Conservation (phyloP, 2,113 vertebrate species). For the Monopterus albus region DNA sequence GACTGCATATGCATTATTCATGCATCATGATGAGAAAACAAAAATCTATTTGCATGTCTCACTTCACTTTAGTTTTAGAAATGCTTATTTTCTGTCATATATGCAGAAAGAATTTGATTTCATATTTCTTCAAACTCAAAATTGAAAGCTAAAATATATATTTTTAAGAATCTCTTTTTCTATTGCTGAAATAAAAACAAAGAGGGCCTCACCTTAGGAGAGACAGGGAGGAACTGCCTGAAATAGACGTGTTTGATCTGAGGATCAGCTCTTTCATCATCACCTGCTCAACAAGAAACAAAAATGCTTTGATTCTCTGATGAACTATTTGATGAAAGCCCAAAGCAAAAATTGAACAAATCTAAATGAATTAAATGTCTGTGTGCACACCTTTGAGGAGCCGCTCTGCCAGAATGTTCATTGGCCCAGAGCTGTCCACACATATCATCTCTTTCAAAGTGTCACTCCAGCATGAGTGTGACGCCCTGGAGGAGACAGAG, state of each 20-base stretch:
- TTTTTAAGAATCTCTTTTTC: neutral
- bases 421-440: conserved; percentile 86
- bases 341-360: neutral
- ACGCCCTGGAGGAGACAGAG: conserved; percentile 83
- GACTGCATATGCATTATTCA: neutral
- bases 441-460: conserved; percentile 87
- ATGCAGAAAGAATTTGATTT: neutral
- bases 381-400: conserved; percentile 79
- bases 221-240: conserved; percentile 90
- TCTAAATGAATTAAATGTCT: neutral
- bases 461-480: conserved; percentile 84
- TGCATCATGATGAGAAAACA: no score
- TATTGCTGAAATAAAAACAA: neutral
- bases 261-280: conserved; percentile 73
- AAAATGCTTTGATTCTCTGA: neutral
- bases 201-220: conserved; percentile 84
- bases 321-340: neutral
- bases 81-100: neutral
- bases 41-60: no score
- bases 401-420: conserved; percentile 87
- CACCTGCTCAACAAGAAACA: conserved; percentile 73
- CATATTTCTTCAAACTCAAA: no score
- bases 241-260: conserved; percentile 87
- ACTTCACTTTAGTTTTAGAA: no score
- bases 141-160: no score